Evolutionary conservation across 23 tunicate genomes (phyloP), one percentile per base, ranked within the genome.

Genomic region (Trididemnum miniatum): DNA sequence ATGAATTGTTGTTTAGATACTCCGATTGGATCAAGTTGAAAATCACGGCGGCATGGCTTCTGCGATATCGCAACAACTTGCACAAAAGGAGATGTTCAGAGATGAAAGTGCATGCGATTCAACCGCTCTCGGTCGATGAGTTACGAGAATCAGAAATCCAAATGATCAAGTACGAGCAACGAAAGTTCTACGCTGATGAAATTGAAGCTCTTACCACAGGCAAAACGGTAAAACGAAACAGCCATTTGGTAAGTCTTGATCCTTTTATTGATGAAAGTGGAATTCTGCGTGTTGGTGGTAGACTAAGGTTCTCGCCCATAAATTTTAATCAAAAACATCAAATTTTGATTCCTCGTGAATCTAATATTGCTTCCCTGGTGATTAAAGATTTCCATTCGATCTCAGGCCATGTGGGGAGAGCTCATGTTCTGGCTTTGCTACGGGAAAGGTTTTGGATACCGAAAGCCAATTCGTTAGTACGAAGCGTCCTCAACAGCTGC

Each of bases 21-120:
- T 83, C 87, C 25, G 34, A 28, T 20, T 73, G 87, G 87, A 54
- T 72, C 26, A 72, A 54, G 52, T 31, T 54, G 51, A 83, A 73
- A 54, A 54, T 4, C 35, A 51, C 72, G n/a, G n/a, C n/a, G n/a
- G n/a, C n/a, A n/a, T n/a, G n/a, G n/a, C n/a, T n/a, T n/a, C n/a
- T n/a, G n/a, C n/a, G n/a, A n/a, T n/a, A n/a, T n/a, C n/a, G n/a
- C n/a, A n/a, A n/a, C n/a, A n/a, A n/a, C n/a, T n/a, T 25, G 69
- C 25, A 62, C 20, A 62, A 23, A 4, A 23, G 28, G 23, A 18
- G 27, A 20, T 4, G 27, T 5, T 7, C 7, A n/a, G n/a, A 15
- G n/a, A 27, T 7, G 27, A 62, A 23, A 27, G 7, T 15, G 7
- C 24, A 23, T 15, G 4, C 69, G 27, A 62, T 62, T 27, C 20